Conservation (phyloP, 2,888 invertebrate genomes). For the Marasmarcha lunaedactyla region DNA sequence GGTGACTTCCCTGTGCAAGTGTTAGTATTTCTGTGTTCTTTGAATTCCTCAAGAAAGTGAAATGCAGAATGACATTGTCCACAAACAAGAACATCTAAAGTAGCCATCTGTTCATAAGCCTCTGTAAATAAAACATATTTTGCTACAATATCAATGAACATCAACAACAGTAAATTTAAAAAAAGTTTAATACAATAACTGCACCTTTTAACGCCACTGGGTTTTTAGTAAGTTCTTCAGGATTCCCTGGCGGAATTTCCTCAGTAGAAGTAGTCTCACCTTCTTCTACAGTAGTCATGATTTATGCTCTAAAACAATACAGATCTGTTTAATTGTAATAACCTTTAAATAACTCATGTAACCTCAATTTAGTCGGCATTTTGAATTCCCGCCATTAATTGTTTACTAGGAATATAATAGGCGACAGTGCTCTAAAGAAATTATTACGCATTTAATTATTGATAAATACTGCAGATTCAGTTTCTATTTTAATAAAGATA, state of each 20-base stretch:
- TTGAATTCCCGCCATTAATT: too few relatives aligned
- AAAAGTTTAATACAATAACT: too few relatives aligned
- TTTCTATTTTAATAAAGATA: too few relatives aligned
- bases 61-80: conserved; percentile 86
- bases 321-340: too few relatives aligned
- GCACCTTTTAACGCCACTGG: conserved; percentile 72
- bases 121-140: conserved; percentile 65
- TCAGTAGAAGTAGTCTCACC: conserved; percentile 36
- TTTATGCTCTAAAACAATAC: conserved; percentile 6
- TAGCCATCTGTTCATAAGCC: conserved; percentile 81
- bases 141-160: too few relatives aligned
- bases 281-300: conserved; percentile 54
- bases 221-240: conserved; percentile 74
- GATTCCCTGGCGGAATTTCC: conserved; percentile 57
- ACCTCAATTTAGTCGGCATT: too few relatives aligned
- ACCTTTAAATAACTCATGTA: too few relatives aligned
- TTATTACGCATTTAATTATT: too few relatives aligned
- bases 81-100: conserved; percentile 83
- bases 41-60: conserved; percentile 83
- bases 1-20: conserved; percentile 73
- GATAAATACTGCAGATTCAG: too few relatives aligned
- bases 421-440: too few relatives aligned
- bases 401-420: too few relatives aligned
- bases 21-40: conserved; percentile 75
- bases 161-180: too few relatives aligned